Conservation (phyloP, 2,113 vertebrate species). For the Campylomormyrus numenius region DNA sequence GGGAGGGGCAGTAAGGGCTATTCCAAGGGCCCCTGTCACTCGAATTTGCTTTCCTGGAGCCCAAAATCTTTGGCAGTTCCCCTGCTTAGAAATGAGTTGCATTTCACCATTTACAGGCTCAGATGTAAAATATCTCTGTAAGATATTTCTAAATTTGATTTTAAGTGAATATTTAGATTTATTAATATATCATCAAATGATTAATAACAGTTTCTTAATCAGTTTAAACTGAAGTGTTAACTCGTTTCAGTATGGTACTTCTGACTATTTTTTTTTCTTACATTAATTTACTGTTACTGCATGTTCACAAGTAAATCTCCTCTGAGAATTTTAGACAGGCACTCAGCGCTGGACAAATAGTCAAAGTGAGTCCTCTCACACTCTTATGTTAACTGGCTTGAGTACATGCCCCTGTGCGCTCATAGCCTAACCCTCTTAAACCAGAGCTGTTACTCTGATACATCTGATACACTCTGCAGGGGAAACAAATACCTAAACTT, state of each 20-base stretch:
- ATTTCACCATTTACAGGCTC: neutral
- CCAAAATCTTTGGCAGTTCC: neutral
- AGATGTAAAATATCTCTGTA: neutral
- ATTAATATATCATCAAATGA: neutral
- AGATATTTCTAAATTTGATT: neutral
- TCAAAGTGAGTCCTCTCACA: conserved; percentile 32
- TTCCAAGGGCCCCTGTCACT: neutral
- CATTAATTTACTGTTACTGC: neutral
- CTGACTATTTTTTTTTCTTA: neutral
- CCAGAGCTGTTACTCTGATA: conserved; percentile 48
- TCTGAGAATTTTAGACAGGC: neutral
- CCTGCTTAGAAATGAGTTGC: neutral
- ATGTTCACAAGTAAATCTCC: neutral
- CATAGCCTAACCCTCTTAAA: conserved; percentile 52
- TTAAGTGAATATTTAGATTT: neutral
- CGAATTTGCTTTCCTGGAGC: neutral
- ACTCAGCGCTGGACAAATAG: neutral
- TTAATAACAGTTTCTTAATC: neutral
- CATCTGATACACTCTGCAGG: conserved; percentile 56
- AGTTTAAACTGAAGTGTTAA: neutral
- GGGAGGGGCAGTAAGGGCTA: neutral
- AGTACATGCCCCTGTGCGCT: conserved; percentile 31
- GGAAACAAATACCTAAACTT: conserved; percentile 36
- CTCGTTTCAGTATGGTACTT: neutral
- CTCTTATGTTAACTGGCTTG: conserved; percentile 10